These are phyloP conservation scores for Corythornis madagascariensis DNA, from an alignment of 2,113 vertebrate species.

Conservation along the genomic window DNA sequence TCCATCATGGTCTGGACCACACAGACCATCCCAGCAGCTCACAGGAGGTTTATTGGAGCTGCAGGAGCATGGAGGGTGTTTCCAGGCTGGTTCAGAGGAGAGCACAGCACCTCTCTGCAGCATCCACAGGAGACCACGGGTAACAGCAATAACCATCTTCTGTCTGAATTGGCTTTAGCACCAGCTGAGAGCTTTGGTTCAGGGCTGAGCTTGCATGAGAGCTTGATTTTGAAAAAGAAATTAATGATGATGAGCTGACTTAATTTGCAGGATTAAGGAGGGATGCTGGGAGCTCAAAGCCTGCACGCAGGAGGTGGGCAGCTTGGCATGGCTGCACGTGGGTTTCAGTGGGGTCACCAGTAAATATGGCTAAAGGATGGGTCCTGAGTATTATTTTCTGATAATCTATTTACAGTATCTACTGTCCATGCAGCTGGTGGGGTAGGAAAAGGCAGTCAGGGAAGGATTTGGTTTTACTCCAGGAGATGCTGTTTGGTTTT, in stretches of 20 bases:
- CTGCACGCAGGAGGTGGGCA: background rate
- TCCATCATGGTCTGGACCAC: rapidly evolving
- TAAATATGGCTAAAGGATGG: background rate
- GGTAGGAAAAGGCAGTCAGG: background rate
- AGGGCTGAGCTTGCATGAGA: background rate
- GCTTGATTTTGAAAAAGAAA: background rate
- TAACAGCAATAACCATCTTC: background rate
- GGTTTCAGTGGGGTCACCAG: background rate
- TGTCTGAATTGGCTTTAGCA: background rate
- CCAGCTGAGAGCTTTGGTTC: background rate
- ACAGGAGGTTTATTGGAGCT: background rate
- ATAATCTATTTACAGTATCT: background rate
- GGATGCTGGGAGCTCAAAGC: background rate
- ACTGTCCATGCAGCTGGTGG: background rate
- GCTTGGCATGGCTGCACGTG: background rate
- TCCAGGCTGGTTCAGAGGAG: background rate
- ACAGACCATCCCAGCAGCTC: rapidly evolving
- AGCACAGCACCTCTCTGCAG: background rate
- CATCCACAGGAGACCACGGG: background rate
- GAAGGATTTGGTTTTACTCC: background rate
- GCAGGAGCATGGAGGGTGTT: background rate
- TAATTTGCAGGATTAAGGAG: background rate
- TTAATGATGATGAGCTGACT: background rate
- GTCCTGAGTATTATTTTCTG: background rate
- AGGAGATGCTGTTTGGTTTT: background rate